A percentile compares a stretch with the other conserved stretches of the same genome.
Evolutionary conservation across 2,888 invertebrate genomes (phyloP).

Genomic region (Hoplodrina ambigua): DNA sequence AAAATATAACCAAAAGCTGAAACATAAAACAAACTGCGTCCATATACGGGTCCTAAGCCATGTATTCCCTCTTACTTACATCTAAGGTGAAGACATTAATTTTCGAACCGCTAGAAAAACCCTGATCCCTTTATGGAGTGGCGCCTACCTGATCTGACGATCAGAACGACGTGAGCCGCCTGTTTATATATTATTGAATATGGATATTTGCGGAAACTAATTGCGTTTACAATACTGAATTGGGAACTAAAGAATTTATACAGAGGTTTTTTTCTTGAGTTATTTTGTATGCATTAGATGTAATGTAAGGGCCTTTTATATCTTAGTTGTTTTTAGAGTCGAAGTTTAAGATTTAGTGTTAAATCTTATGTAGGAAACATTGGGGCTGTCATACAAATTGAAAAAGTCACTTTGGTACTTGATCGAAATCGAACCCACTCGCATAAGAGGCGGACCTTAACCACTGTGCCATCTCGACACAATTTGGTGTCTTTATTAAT

Average conservation of each 20-base stretch:
- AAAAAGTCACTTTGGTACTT: too few species aligned
- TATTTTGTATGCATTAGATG: neutral
- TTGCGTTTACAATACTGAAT: slow-evolving; percentile 64
- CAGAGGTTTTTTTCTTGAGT: slow-evolving; percentile 4
- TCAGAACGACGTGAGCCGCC: slow-evolving; percentile 73
- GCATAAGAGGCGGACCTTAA: too few species aligned
- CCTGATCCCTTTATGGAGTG: slow-evolving; percentile 77
- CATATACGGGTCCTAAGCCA: slow-evolving; percentile 42
- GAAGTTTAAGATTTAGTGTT: too few species aligned
- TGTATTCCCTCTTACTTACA: slow-evolving; percentile 52
- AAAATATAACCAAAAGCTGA: slow-evolving; percentile 12
- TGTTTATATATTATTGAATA: slow-evolving; percentile 66
- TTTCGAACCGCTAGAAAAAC: slow-evolving; percentile 84
- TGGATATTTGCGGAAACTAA: slow-evolving; percentile 64
- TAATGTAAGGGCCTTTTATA: too few species aligned
- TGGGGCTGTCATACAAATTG: too few species aligned
- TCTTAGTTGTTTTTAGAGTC: too few species aligned
- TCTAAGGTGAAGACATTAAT: slow-evolving; percentile 78
- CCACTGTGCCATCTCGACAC: too few species aligned
- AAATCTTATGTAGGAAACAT: too few species aligned
- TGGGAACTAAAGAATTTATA: slow-evolving; percentile 49
- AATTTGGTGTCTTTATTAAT: neutral
- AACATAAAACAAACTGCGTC: slow-evolving; percentile 49
- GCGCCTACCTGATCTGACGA: slow-evolving; percentile 73
- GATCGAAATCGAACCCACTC: too few species aligned